phyloP scores from a whole-genome alignment of 2,113 vertebrate genomes.

The Zosterops hypoxanthus region DNA sequence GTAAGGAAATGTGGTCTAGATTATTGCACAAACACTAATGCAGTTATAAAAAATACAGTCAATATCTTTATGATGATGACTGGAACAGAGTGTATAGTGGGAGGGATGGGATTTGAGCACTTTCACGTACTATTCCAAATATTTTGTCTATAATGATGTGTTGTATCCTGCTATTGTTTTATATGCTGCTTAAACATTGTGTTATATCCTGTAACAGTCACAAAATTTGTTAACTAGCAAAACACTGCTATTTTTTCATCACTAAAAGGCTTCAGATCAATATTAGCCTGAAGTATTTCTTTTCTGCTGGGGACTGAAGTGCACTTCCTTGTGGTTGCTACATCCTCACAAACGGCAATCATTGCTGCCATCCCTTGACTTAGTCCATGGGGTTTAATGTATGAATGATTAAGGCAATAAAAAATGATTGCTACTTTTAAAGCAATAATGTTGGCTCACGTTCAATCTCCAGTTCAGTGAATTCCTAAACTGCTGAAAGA shows the following conservation, averaged over 20 bases:
- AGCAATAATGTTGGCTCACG: background rate
- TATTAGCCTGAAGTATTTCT: background rate
- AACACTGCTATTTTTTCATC: background rate
- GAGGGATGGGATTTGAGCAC: conserved; percentile 3
- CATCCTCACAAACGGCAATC: background rate
- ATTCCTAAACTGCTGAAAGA: conserved; percentile 4
- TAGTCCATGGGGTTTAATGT: background rate
- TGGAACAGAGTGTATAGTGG: background rate
- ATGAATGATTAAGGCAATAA: conserved; percentile 21
- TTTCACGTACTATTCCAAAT: conserved; percentile 31
- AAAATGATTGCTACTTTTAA: conserved; percentile 16
- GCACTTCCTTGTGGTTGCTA: background rate
- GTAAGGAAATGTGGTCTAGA: conserved; percentile 4
- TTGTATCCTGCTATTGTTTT: conserved; percentile 64
- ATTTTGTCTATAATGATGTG: conserved; percentile 53
- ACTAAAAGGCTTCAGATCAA: background rate
- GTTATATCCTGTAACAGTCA: conserved; percentile 34
- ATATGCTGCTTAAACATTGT: conserved; percentile 22
- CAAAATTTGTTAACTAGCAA: background rate
- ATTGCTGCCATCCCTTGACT: background rate
- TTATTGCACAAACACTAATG: background rate
- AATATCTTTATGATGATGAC: conserved; percentile 42
- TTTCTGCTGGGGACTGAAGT: background rate
- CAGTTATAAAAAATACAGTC: background rate
- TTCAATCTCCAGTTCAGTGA: background rate